phyloP scores from a whole-genome alignment of 2,797 vertebrate genomes.

The Knipowitschia caucasica region DNA sequence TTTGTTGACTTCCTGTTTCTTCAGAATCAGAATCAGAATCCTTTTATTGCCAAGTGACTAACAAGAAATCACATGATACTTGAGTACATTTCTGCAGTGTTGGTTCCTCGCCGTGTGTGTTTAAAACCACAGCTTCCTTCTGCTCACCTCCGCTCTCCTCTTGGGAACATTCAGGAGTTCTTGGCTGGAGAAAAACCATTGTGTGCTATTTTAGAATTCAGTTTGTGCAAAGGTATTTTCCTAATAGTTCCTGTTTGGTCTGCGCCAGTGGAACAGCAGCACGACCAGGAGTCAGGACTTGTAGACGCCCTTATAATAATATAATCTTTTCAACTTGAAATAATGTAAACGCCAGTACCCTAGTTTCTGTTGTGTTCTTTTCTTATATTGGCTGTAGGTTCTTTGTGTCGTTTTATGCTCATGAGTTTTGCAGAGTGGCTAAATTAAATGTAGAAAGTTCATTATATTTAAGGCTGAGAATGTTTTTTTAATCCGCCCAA shows the following conservation, averaged over 20 bases:
- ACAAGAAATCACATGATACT: no score
- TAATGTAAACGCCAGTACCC: background rate
- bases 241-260: background rate
- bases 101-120: no score
- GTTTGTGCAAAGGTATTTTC: conserved; percentile 15
- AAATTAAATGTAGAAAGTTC: no score
- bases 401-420: no score
- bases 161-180: conserved; percentile 30
- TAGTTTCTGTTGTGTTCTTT: background rate
- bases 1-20: no score
- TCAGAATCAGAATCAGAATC: no score
- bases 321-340: background rate
- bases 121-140: conserved; percentile 19
- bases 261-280: conserved; percentile 19
- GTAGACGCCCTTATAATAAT: background rate
- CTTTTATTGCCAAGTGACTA: no score
- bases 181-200: conserved; percentile 35
- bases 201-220: conserved; percentile 52
- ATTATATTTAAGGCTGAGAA: no score
- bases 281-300: conserved; percentile 12
- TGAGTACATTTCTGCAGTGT: no score
- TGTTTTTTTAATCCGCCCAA: no score
- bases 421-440: no score
- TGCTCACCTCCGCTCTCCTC: conserved; percentile 23
- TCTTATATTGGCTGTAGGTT: no score